These are phyloP conservation scores for Tipula vernalis DNA, from an alignment of 2,888 invertebrate species.

Conservation along the genomic window DNA sequence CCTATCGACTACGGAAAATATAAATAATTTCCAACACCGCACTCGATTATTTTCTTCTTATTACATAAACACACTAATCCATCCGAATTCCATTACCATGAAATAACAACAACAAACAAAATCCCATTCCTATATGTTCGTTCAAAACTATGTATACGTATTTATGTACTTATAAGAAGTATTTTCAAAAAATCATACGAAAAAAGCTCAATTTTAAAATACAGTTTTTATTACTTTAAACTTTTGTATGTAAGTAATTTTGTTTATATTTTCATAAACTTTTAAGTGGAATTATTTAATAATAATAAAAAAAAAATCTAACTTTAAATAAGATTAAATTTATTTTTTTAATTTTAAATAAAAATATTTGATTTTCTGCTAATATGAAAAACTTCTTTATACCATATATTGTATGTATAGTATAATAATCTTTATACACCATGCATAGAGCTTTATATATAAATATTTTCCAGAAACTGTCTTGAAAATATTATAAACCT, in stretches of 20 bases:
- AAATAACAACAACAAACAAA: neutral
- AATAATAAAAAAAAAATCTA: neutral
- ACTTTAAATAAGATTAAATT: neutral
- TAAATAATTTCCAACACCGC: neutral
- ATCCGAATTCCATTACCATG: neutral
- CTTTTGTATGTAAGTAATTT: neutral
- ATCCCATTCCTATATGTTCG: neutral
- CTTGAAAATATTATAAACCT: neutral
- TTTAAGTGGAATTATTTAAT: neutral
- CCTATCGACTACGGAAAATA: neutral
- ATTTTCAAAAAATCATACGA: neutral
- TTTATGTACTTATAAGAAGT: neutral
- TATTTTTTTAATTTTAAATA: neutral
- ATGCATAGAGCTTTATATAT: too few relatives aligned
- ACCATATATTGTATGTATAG: neutral
- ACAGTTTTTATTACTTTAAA: neutral
- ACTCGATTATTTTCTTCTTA: neutral
- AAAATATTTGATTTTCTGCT: neutral
- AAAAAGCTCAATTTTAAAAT: neutral
- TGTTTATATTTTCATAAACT: neutral
- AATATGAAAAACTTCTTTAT: neutral
- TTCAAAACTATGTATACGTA: neutral
- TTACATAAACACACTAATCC: neutral
- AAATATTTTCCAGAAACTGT: neutral
- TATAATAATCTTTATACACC: too few relatives aligned